A percentile compares a stretch with the other conserved stretches of the same genome.
phyloP scores from a whole-genome alignment of 2,113 vertebrate species.

The Planiliza haematocheilus region DNA sequence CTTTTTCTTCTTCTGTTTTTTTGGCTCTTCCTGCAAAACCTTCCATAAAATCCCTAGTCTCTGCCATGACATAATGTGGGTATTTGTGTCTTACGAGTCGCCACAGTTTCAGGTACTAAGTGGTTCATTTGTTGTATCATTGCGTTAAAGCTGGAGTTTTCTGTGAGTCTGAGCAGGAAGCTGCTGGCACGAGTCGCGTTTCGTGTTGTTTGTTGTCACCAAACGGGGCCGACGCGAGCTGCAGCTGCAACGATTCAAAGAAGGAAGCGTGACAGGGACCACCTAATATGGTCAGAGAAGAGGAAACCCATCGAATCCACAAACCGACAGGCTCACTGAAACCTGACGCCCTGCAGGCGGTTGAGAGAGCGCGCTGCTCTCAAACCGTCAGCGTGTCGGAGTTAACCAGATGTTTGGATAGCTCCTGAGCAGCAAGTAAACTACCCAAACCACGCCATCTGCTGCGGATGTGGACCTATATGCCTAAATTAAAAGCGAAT shows the following conservation, averaged over 20 bases:
- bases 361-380: slow-evolving; percentile 2
- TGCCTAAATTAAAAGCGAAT: slow-evolving; percentile 13
- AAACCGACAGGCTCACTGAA: background rate
- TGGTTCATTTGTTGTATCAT: background rate
- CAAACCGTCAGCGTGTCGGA: slow-evolving; percentile 15
- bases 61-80: background rate
- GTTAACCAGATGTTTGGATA: slow-evolving; percentile 38
- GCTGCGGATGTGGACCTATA: background rate
- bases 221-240: slow-evolving; percentile 17
- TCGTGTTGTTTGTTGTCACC: slow-evolving; percentile 46
- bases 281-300: slow-evolving; percentile 64
- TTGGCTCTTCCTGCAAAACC: background rate
- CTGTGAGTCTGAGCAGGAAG: slow-evolving; percentile 15
- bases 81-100: slow-evolving; percentile 2
- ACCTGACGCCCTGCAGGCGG: background rate
- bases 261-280: slow-evolving; percentile 40
- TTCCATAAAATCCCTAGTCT: background rate
- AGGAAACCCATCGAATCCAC: background rate
- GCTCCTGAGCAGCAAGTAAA: background rate
- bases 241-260: slow-evolving; percentile 65
- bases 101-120: background rate
- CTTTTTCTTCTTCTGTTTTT: background rate
- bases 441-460: slow-evolving; percentile 10
- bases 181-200: background rate
- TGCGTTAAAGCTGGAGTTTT: background rate